Evolutionary conservation across 2,888 invertebrate genomes (phyloP).

Genomic region (Abscondita cerata): DNA sequence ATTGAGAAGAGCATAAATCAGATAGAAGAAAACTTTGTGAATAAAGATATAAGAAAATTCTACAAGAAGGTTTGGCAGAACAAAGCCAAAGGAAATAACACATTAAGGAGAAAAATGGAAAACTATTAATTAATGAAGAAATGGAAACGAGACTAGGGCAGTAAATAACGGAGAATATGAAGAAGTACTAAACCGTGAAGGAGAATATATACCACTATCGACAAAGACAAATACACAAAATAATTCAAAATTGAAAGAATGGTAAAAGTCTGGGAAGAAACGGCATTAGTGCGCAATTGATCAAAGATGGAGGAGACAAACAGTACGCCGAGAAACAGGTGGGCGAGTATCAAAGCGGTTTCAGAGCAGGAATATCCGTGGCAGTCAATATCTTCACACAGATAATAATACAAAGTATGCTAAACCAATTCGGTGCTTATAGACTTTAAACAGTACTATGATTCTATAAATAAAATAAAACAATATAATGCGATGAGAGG

Average conservation of each 20-base stretch:
- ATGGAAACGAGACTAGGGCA: not conserved
- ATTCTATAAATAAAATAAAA: not conserved
- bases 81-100: not conserved
- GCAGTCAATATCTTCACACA: not conserved
- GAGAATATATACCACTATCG: no score
- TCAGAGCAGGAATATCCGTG: not conserved
- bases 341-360: not conserved
- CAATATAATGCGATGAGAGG: not conserved
- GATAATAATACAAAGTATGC: no score
- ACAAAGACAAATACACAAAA: not conserved
- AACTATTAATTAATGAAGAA: not conserved
- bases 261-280: not conserved
- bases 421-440: no score
- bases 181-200: no score
- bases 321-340: no score
- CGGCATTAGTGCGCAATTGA: not conserved
- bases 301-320: not conserved
- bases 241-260: not conserved
- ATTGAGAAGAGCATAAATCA: not conserved
- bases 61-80: not conserved
- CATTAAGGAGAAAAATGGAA: not conserved
- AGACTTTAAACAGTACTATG: not conserved
- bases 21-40: not conserved
- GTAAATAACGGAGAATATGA: no score
- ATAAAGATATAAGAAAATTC: not conserved